A percentile compares a stretch with the other conserved stretches of the same genome.
phyloP scores from a whole-genome alignment of 2,113 vertebrate species.

The Vulpes vulpes region DNA sequence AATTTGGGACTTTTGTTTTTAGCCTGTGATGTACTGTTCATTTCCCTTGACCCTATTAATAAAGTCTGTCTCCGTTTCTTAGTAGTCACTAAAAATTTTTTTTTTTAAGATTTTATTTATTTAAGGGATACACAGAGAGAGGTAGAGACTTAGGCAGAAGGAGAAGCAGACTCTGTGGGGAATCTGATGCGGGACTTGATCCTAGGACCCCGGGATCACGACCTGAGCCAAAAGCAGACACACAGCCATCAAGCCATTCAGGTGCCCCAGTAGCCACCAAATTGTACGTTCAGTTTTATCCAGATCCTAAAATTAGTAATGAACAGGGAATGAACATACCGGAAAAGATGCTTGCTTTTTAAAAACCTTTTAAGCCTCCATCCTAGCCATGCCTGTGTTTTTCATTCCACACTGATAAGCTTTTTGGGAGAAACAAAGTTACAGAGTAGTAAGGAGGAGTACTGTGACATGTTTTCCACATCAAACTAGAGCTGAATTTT shows the following conservation, averaged over 20 bases:
- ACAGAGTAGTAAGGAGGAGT: background rate
- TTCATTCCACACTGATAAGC: background rate
- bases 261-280: background rate
- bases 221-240: too few species aligned
- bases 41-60: background rate
- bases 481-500: constrained; percentile 17
- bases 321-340: background rate
- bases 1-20: background rate
- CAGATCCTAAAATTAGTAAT: background rate
- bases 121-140: too few species aligned
- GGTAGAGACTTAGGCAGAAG: too few species aligned
- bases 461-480: background rate
- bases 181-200: too few species aligned
- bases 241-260: too few species aligned
- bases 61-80: background rate
- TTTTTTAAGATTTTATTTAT: too few species aligned
- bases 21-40: background rate
- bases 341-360: background rate
- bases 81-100: background rate
- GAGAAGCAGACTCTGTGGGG: too few species aligned
- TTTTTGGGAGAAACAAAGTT: background rate
- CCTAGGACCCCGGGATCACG: too few species aligned
- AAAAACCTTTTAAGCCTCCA: background rate
- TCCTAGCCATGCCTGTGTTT: background rate
- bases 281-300: background rate